Conservation (phyloP, 2,888 invertebrate species). For the Argyresthia goedartella region DNA sequence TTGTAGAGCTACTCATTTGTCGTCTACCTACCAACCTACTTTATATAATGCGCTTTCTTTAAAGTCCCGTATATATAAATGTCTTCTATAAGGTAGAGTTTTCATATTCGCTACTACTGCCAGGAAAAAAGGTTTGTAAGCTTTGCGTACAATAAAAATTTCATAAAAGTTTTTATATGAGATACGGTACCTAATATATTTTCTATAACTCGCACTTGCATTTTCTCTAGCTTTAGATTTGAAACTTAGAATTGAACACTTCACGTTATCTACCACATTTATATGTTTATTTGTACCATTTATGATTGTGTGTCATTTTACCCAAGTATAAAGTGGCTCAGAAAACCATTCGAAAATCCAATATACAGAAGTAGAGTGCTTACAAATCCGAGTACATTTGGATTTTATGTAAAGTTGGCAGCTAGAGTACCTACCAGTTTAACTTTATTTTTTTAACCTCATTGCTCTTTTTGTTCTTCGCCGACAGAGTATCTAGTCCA, state of each 20-base stretch:
- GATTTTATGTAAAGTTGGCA: too few species aligned
- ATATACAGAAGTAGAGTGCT: too few species aligned
- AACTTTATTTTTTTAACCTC: too few species aligned
- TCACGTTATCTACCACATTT: too few species aligned
- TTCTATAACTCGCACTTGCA: neutral
- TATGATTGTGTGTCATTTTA: too few species aligned
- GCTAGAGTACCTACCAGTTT: too few species aligned
- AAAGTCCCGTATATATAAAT: slow-evolving; percentile 1
- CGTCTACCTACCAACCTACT: neutral
- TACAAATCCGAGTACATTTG: too few species aligned
- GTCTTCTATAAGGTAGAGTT: neutral
- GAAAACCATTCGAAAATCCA: too few species aligned
- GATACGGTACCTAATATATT: neutral
- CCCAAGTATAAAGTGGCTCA: too few species aligned
- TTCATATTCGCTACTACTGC: neutral
- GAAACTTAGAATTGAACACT: neutral
- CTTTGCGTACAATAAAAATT: neutral
- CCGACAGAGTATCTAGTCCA: too few species aligned
- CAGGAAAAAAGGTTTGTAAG: neutral
- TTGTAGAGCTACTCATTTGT: slow-evolving; percentile 23
- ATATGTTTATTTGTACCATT: too few species aligned
- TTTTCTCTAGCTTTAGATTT: neutral
- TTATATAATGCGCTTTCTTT: neutral
- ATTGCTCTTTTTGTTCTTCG: too few species aligned
- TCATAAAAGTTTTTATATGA: neutral